These are phyloP conservation scores for Morone chrysops DNA, from an alignment of 2,113 vertebrate genomes.

Conservation along the genomic window DNA sequence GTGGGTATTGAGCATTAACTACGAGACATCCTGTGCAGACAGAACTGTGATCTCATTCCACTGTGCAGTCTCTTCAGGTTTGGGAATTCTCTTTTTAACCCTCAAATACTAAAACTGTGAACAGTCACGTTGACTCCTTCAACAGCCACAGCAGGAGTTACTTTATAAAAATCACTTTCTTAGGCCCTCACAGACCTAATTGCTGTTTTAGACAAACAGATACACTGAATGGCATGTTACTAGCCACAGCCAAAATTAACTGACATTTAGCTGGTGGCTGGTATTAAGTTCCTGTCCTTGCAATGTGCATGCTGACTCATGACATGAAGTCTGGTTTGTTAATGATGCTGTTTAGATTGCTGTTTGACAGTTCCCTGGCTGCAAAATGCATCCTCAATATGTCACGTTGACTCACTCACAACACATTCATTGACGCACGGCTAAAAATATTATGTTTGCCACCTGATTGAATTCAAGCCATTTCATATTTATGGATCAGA, in stretches of 20 bases:
- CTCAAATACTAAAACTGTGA: not conserved
- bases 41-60: slow-evolving; percentile 41
- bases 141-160: not conserved
- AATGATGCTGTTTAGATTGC: slow-evolving; percentile 32
- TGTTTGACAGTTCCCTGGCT: slow-evolving; percentile 35
- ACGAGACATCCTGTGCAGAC: slow-evolving; percentile 18
- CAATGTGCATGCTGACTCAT: not conserved
- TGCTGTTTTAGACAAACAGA: slow-evolving; percentile 16
- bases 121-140: not conserved
- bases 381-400: slow-evolving; percentile 1
- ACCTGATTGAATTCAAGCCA: not conserved
- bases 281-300: not conserved
- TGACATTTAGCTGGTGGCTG: slow-evolving; percentile 18
- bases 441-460: not conserved
- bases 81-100: slow-evolving; percentile 2
- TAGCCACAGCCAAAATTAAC: slow-evolving; percentile 21
- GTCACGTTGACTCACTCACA: not conserved
- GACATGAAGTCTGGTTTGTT: slow-evolving; percentile 35
- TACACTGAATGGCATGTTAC: not conserved
- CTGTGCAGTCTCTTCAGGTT: not conserved
- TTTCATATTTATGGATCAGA: not conserved
- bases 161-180: slow-evolving; percentile 1
- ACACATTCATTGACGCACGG: not conserved
- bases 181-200: not conserved
- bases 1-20: slow-evolving; percentile 54